These are phyloP conservation scores for Sternotherus odoratus DNA, from an alignment of 2,797 vertebrate species.

Conservation along the genomic window DNA sequence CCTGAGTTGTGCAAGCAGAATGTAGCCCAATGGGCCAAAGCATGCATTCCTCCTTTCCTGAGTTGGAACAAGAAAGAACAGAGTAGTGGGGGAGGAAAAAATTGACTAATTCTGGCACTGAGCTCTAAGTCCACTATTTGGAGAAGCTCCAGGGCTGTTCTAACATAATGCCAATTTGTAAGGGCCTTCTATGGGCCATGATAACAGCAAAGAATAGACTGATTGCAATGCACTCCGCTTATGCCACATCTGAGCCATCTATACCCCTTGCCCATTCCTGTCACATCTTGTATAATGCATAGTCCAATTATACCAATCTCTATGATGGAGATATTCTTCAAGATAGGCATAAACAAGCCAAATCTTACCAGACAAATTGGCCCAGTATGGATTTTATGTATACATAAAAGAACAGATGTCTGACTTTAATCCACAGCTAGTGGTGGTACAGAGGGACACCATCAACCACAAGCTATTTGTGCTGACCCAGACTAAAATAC, in stretches of 20 bases:
- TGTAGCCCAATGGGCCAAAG: not conserved
- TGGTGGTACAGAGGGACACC: not conserved
- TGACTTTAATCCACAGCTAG: not conserved
- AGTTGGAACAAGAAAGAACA: not conserved
- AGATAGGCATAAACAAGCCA: not conserved
- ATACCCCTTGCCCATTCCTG: not conserved
- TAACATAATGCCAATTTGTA: not conserved
- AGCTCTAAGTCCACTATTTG: not conserved
- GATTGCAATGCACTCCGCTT: not conserved
- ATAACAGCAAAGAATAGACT: not conserved
- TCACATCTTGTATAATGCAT: not conserved
- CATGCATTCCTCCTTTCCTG: not conserved
- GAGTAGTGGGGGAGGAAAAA: not conserved
- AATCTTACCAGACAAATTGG: not conserved
- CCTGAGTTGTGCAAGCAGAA: not conserved
- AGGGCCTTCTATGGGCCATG: no score
- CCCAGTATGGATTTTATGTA: not conserved
- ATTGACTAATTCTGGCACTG: not conserved
- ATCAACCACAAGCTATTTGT: not conserved
- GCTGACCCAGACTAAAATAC: no score
- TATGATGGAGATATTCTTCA: not conserved
- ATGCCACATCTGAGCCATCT: not conserved
- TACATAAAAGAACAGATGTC: not conserved
- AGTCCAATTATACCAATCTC: no score
- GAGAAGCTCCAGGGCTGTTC: not conserved